These are phyloP conservation scores for Lichenostomus cassidix DNA, from an alignment of 2,113 vertebrate genomes.

Conservation along the genomic window DNA sequence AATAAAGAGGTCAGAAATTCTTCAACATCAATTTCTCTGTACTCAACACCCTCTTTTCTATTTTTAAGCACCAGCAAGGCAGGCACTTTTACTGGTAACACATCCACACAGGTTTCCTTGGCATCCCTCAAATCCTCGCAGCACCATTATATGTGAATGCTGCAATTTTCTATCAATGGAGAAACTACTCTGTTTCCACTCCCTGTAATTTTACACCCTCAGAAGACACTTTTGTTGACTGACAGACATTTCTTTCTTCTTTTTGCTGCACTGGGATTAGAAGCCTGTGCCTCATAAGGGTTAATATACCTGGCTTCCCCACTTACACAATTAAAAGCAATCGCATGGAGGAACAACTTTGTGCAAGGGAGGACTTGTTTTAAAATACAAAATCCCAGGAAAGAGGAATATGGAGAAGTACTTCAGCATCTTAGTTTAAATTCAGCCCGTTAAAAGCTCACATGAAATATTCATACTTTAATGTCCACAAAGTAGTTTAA, in stretches of 20 bases:
- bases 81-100: neutral
- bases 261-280: neutral
- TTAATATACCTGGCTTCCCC: conserved; percentile 17
- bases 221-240: neutral
- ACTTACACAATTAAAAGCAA: neutral
- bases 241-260: neutral
- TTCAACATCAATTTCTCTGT: conserved; percentile 22
- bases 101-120: neutral
- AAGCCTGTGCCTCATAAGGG: neutral
- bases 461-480: conserved; percentile 79
- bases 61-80: conserved; percentile 21
- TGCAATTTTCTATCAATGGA: conserved; percentile 26
- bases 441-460: conserved; percentile 49
- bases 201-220: conserved; percentile 5
- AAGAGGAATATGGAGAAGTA: conserved; percentile 24
- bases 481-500: conserved; percentile 73
- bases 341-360: neutral
- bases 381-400: conserved; percentile 40
- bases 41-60: conserved; percentile 32
- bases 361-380: neutral
- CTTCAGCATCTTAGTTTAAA: conserved; percentile 63
- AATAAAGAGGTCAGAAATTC: conserved; percentile 21
- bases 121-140: neutral
- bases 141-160: neutral
- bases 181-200: neutral